Evolutionary conservation across 2,113 vertebrate genomes (phyloP), one percentile per base, ranked within the genome.

Genomic region (Cryptomyrus ogoouensis): DNA sequence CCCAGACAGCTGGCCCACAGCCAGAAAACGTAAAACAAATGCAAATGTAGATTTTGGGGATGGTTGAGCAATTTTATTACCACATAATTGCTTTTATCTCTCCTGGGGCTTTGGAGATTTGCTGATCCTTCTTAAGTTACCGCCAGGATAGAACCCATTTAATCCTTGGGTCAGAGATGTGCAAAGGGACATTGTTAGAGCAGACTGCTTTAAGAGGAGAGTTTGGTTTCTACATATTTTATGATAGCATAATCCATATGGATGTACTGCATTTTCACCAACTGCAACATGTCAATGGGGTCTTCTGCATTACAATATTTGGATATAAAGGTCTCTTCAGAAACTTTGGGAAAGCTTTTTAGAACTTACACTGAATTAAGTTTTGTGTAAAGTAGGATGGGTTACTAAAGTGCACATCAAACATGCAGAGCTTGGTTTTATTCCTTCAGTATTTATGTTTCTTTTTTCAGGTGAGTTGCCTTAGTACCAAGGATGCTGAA

Each of bases 1-100:
- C 15, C 87, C 35, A 35, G 31, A 66, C 19, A 42, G 27, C 50
- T 42, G 35, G 53, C 66, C 42, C 19, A 9, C 50, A 42, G 21
- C 17, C 74, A 42, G 6, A 44, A 39, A 35, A 77, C 44, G 88
- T 50, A 77, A 42, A 83, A 84, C 47, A 56, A 83, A 89, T 44
- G 53, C 85, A 87, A 88, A 88, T 90, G 42, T 42, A 77, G 70
- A 90, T 74, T 53, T 77, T 44, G 58, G 77, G 84, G 89, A 62
- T n/a, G 87, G 56, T 90, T 74, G 24, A 47, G 46, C 7, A 50
- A 90, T 86, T 49, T 52, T 90, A 74, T 87, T 74, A 42, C 31
- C 62, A 53, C 49, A 42, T 90, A 77, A 90, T 88, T 90, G 89
- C 31, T 80, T 42, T 88, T 88, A 80, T 77, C 89, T 90, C 49